Evolutionary conservation across 2,113 vertebrate species (phyloP).

Genomic region (Macquaria ambigua): DNA sequence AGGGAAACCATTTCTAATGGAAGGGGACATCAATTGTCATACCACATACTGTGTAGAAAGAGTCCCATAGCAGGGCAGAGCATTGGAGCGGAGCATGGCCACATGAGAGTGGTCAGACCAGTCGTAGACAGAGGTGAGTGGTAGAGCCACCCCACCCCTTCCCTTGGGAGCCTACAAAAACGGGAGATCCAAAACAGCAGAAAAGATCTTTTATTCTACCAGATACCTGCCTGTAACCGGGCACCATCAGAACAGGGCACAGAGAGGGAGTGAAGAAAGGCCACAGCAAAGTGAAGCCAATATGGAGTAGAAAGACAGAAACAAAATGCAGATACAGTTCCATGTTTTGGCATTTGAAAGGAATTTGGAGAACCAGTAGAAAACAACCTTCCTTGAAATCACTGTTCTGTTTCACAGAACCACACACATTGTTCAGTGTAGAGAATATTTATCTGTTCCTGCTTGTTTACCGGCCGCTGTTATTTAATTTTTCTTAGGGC

Average conservation of each 20-base stretch:
- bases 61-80: conserved; percentile 54
- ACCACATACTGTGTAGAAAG: conserved; percentile 57
- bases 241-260: conserved; percentile 71
- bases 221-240: conserved; percentile 86
- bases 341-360: conserved; percentile 57
- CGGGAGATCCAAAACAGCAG: conserved; percentile 80
- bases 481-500: conserved; percentile 40
- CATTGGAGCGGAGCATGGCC: conserved; percentile 60
- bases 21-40: conserved; percentile 72
- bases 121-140: conserved; percentile 73
- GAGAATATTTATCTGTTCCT: conserved; percentile 8
- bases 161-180: conserved; percentile 80
- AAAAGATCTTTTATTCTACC: conserved; percentile 85
- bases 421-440: conserved; percentile 9
- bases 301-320: conserved; percentile 43
- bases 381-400: conserved; percentile 26
- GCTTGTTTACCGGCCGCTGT: conserved; percentile 3
- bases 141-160: conserved; percentile 73
- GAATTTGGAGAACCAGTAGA: conserved; percentile 54
- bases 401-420: conserved; percentile 5
- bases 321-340: conserved; percentile 43
- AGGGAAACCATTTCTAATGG: conserved; percentile 40
- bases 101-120: conserved; percentile 79
- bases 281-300: conserved; percentile 64
- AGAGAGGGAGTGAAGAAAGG: conserved; percentile 74